A percentile compares a stretch with the other conserved stretches of the same genome.
phyloP scores from a whole-genome alignment of 2,888 invertebrate genomes.

The Junonia oenone region DNA sequence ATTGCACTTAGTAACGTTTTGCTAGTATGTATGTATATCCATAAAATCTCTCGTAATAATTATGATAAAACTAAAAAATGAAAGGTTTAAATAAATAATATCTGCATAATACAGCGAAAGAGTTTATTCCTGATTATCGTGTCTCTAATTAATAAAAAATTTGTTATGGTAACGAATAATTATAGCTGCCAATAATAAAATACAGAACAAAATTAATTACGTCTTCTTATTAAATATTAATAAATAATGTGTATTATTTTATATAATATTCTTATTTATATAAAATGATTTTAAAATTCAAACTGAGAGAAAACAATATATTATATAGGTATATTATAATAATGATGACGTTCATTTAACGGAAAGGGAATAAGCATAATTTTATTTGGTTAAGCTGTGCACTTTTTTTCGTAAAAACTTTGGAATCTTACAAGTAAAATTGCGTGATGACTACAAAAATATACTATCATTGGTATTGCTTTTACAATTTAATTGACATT shows the following conservation, averaged over 20 bases:
- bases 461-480: neutral
- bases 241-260: neutral
- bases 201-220: neutral
- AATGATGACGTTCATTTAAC: neutral
- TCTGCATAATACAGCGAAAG: neutral
- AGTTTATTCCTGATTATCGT: neutral
- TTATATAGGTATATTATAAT: neutral
- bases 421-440: neutral
- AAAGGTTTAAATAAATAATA: neutral
- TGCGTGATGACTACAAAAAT: neutral
- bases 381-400: conserved; percentile 2
- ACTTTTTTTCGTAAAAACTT: neutral
- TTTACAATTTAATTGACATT: neutral
- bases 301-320: conserved; percentile 12
- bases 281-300: conserved; percentile 15
- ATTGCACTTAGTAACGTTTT: no score
- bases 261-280: conserved; percentile 7
- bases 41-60: neutral
- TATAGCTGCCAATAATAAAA: conserved; percentile 11
- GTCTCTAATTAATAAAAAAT: neutral
- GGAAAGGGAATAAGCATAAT: neutral
- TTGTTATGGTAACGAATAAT: no score
- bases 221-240: no score
- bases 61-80: neutral
- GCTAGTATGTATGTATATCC: neutral